These are phyloP conservation scores for Rhinogobio ventralis DNA, from an alignment of 2,797 vertebrate genomes.

Conservation along the genomic window DNA sequence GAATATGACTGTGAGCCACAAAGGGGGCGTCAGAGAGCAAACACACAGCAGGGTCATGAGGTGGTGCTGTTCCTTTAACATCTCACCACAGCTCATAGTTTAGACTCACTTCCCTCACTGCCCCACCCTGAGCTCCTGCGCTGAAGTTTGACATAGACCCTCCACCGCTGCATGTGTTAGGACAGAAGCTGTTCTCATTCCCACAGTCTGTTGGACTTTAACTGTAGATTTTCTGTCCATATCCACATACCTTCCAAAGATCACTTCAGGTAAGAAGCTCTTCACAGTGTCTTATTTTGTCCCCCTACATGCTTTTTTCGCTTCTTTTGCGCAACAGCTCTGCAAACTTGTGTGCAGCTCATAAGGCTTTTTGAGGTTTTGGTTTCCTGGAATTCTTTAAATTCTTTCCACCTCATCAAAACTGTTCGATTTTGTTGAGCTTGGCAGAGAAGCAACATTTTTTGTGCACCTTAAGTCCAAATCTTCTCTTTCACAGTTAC, in stretches of 20 bases:
- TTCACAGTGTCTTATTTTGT: not conserved
- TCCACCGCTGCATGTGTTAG: not conserved
- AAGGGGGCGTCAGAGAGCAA: not conserved
- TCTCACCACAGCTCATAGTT: conserved; percentile 29
- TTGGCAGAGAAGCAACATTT: not conserved
- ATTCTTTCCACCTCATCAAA: not conserved
- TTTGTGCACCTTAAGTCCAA: not conserved
- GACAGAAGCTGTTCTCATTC: not conserved
- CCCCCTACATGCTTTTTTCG: not conserved
- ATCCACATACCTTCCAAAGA: conserved; percentile 2
- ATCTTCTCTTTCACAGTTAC: not conserved
- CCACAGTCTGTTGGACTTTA: not conserved
- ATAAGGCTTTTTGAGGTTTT: not conserved
- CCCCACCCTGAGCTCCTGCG: conserved; percentile 32
- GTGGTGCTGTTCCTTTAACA: conserved; percentile 45
- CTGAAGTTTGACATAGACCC: conserved; percentile 1
- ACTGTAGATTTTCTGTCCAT: not conserved
- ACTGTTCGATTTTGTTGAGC: not conserved
- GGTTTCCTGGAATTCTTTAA: conserved; percentile 11
- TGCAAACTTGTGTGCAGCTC: not conserved
- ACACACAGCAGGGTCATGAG: not conserved
- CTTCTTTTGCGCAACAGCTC: not conserved
- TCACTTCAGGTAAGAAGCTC: conserved; percentile 27
- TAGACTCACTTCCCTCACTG: conserved; percentile 36
- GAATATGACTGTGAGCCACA: not conserved